These are phyloP conservation scores for Zeuzera pyrina DNA, from an alignment of 2,888 invertebrate species.

Conservation along the genomic window DNA sequence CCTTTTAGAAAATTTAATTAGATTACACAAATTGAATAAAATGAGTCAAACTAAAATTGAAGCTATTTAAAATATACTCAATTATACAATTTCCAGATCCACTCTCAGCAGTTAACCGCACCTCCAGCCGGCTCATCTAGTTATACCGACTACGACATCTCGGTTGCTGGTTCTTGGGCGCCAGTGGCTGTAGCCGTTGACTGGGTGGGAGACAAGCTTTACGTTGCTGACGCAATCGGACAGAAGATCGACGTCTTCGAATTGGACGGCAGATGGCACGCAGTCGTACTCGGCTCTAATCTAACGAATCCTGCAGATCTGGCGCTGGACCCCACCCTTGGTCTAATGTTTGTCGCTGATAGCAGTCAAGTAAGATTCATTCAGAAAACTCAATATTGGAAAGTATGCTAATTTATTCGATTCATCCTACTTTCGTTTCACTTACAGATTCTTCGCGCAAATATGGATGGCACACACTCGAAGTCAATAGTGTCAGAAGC, in stretches of 20 bases:
- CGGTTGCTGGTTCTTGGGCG: constrained; percentile 88
- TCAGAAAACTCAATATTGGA: not conserved
- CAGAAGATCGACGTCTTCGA: constrained; percentile 95
- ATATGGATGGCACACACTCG: constrained; percentile 94
- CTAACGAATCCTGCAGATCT: constrained; percentile 93
- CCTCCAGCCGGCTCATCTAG: constrained; percentile 48
- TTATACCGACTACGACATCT: constrained; percentile 77
- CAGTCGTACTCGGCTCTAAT: constrained; percentile 92
- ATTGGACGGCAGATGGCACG: constrained; percentile 88
- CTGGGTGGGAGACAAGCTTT: constrained; percentile 97
- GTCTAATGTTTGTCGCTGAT: constrained; percentile 90
- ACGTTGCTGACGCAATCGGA: constrained; percentile 93
- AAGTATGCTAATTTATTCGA: not conserved
- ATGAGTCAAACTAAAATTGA: too few species aligned
- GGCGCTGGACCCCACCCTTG: constrained; percentile 92
- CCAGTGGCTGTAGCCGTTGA: constrained; percentile 95
- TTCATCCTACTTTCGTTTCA: too few species aligned
- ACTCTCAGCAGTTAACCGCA: constrained; percentile 68
- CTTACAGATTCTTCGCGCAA: constrained; percentile 80
- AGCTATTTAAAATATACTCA: too few species aligned
- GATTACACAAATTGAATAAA: too few species aligned
- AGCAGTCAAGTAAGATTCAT: constrained; percentile 77
- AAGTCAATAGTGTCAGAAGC: constrained; percentile 91
- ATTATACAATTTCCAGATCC: constrained; percentile 53
- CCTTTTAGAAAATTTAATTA: too few species aligned